A percentile compares a stretch with the other conserved stretches of the same genome.
Conservation (phyloP, 2,888 invertebrate species). For the Brachynemurus nebulosus region DNA sequence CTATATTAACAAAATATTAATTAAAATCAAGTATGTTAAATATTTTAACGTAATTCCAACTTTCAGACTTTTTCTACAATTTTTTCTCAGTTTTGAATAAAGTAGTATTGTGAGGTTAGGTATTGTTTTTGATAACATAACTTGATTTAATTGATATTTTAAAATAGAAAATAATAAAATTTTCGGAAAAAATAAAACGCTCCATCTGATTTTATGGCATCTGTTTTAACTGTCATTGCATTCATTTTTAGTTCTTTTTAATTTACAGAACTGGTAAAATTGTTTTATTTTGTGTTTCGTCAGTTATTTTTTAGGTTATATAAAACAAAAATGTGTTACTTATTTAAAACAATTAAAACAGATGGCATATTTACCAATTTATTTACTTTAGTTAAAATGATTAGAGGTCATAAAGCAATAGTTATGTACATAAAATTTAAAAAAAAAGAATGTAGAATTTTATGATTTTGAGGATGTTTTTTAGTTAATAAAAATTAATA, state of each 20-base stretch:
- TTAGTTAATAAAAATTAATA: conserved; percentile 1
- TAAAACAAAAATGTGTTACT: not conserved
- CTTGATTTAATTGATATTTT: not conserved
- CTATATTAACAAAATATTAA: too few relatives aligned
- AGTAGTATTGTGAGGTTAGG: too few relatives aligned
- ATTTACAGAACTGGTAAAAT: not conserved
- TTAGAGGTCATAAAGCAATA: conserved; percentile 4
- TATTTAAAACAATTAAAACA: not conserved
- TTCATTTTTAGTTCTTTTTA: not conserved
- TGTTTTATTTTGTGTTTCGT: too few relatives aligned
- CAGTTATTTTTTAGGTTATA: not conserved
- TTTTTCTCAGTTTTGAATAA: too few relatives aligned
- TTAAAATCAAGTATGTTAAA: too few relatives aligned
- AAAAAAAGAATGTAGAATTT: conserved; percentile 1
- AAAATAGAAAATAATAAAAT: too few relatives aligned
- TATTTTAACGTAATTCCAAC: too few relatives aligned
- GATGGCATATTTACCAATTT: not conserved
- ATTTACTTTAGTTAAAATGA: not conserved
- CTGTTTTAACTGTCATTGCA: not conserved
- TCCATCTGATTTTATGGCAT: not conserved
- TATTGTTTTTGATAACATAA: not conserved
- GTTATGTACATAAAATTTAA: conserved; percentile 3
- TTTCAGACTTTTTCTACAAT: too few relatives aligned
- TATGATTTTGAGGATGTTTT: not conserved
- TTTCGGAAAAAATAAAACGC: too few relatives aligned